Conservation (phyloP, 2,888 invertebrate genomes). For the Morpho helenor region DNA sequence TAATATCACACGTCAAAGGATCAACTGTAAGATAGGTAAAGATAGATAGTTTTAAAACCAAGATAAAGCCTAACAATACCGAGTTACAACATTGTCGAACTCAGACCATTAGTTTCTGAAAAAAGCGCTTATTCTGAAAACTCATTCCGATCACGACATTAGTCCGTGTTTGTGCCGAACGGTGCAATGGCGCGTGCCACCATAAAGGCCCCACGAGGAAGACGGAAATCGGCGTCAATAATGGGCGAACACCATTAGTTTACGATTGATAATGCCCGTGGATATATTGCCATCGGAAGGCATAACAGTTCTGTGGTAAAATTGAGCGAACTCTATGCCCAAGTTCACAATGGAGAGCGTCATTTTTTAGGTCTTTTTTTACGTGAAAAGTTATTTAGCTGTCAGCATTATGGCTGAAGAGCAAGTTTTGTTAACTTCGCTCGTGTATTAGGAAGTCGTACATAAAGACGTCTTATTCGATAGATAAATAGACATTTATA, state of each 20-base stretch:
- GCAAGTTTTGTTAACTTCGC: slow-evolving; percentile 5
- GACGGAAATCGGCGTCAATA: slow-evolving; percentile 74
- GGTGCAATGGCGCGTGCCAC: slow-evolving; percentile 70
- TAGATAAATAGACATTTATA: too few relatives aligned
- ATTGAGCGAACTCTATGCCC: slow-evolving; percentile 59
- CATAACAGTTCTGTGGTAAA: slow-evolving; percentile 78
- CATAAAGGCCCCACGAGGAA: slow-evolving; percentile 66
- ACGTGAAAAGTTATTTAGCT: slow-evolving; percentile 18
- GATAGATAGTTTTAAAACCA: too few relatives aligned
- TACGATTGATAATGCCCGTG: slow-evolving; percentile 74
- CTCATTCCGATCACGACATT: slow-evolving; percentile 37
- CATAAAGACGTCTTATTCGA: too few relatives aligned
- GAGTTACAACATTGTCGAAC: background rate
- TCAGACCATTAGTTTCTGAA: slow-evolving; percentile 6
- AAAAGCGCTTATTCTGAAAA: slow-evolving; percentile 16
- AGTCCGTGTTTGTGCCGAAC: slow-evolving; percentile 47
- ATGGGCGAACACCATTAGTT: slow-evolving; percentile 76
- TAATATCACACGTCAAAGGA: too few relatives aligned
- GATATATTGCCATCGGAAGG: slow-evolving; percentile 73
- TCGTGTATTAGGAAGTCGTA: slow-evolving; percentile 8
- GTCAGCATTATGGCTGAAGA: slow-evolving; percentile 16
- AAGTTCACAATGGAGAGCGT: slow-evolving; percentile 28
- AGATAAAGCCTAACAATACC: background rate
- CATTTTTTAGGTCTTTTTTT: slow-evolving; percentile 20
- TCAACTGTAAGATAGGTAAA: too few relatives aligned